Conservation (phyloP, 2,888 invertebrate species). For the Julus scanicus region DNA sequence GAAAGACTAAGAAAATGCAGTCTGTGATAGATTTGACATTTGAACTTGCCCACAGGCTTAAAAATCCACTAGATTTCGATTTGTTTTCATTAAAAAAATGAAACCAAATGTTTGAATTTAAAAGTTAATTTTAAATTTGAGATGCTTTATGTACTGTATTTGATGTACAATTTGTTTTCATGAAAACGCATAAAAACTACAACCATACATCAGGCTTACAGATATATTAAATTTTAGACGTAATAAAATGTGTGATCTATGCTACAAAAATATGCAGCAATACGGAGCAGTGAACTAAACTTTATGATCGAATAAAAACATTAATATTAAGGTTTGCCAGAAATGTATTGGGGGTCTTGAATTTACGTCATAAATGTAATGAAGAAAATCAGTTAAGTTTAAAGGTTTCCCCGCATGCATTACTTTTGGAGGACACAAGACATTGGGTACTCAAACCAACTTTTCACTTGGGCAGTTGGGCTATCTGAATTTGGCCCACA, state of each 20-base stretch:
- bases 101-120: too few relatives aligned
- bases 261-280: neutral
- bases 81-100: too few relatives aligned
- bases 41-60: too few relatives aligned
- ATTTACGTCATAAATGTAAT: neutral
- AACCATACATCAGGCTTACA: neutral
- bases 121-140: too few relatives aligned
- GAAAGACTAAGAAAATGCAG: too few relatives aligned
- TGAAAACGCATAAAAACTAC: neutral
- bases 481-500: too few relatives aligned
- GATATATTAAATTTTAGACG: neutral
- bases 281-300: neutral
- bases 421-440: neutral
- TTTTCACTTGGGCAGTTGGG: too few relatives aligned
- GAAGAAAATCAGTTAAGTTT: neutral
- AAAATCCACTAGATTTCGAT: too few relatives aligned
- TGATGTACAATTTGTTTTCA: too few relatives aligned
- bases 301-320: constrained; percentile 27
- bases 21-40: too few relatives aligned
- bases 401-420: too few relatives aligned
- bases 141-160: too few relatives aligned
- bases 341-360: neutral
- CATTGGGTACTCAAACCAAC: neutral
- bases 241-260: neutral
- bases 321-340: neutral